phyloP scores from a whole-genome alignment of 2,113 vertebrate genomes.

The Oplegnathus fasciatus region DNA sequence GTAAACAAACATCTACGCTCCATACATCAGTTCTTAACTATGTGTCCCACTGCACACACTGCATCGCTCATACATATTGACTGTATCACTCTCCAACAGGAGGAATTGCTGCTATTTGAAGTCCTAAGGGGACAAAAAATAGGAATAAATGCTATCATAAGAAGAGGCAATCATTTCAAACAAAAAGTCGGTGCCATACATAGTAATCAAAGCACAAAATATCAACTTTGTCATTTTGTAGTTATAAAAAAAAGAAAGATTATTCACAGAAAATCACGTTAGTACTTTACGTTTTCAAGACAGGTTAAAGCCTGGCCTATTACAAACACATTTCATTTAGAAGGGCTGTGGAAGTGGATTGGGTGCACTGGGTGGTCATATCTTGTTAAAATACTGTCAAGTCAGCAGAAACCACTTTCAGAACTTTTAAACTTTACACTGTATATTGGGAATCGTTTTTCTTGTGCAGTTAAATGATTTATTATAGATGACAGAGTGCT shows the following conservation, averaged over 20 bases:
- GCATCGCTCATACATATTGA: background rate
- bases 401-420: background rate
- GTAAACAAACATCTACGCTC: background rate
- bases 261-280: background rate
- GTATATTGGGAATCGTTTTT: background rate
- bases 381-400: too few species aligned
- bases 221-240: background rate
- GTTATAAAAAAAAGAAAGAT: background rate
- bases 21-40: constrained; percentile 4
- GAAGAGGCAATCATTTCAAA: background rate
- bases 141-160: background rate
- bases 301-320: background rate
- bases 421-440: background rate
- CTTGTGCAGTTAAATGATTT: background rate
- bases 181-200: background rate
- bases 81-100: background rate
- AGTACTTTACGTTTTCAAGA: background rate
- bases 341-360: background rate
- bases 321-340: background rate
- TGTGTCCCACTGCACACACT: background rate
- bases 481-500: background rate
- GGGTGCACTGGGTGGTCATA: background rate
- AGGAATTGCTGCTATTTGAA: background rate
- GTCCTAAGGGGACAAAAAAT: background rate
- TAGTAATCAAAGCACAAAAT: background rate